Conservation (phyloP, 2,888 invertebrate genomes). For the Eucriotettix oculatus region DNA sequence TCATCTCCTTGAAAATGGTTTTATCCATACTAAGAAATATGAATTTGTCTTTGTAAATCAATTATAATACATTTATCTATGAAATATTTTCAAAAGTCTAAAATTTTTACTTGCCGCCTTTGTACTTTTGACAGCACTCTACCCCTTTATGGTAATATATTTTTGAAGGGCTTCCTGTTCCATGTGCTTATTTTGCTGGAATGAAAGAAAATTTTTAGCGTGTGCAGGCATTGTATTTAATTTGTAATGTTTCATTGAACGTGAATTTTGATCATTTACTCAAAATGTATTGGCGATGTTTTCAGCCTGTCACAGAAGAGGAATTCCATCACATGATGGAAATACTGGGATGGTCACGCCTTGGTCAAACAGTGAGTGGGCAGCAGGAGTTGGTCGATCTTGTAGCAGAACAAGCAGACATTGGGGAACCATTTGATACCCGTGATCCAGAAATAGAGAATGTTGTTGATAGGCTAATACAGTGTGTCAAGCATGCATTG, state of each 20-base stretch:
- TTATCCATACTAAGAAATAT: too few relatives aligned
- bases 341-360: constrained; percentile 61
- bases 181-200: too few relatives aligned
- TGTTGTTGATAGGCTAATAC: constrained; percentile 62
- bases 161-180: too few relatives aligned
- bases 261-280: neutral
- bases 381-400: constrained; percentile 77
- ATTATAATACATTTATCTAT: too few relatives aligned
- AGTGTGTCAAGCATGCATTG: constrained; percentile 70
- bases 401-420: constrained; percentile 71
- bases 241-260: neutral
- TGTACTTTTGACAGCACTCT: too few relatives aligned
- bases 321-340: constrained; percentile 85
- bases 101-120: too few relatives aligned
- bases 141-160: too few relatives aligned
- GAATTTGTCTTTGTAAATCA: too few relatives aligned
- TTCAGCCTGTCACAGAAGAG: constrained; percentile 75
- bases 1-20: too few relatives aligned
- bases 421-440: constrained; percentile 43
- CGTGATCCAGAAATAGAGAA: constrained; percentile 31
- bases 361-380: constrained; percentile 65
- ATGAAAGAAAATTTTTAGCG: too few relatives aligned
- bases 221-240: too few relatives aligned
- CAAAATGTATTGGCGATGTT: neutral
- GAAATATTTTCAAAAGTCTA: too few relatives aligned